Percentiles rank a stretch among this genome's conserved stretches.
phyloP scores from a whole-genome alignment of 1,140 invertebrate genomes.

The Aphis craccivora region DNA sequence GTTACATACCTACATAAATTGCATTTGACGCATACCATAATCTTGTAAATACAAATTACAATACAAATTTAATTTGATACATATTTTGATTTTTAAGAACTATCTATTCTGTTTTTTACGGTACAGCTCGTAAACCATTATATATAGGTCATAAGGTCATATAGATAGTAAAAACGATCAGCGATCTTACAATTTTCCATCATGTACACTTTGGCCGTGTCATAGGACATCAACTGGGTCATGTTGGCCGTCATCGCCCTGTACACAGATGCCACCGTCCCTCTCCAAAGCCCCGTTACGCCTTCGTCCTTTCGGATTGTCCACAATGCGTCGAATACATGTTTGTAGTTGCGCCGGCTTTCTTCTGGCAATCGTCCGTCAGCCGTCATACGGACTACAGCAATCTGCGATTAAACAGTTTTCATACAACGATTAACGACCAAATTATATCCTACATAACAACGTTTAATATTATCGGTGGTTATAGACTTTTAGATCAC shows the following conservation, averaged over 20 bases:
- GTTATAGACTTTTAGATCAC: neutral
- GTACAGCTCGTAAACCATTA: neutral
- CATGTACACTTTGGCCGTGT: conserved; percentile 82
- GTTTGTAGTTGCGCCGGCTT: conserved; percentile 90
- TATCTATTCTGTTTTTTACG: no score
- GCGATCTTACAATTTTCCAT: conserved; percentile 66
- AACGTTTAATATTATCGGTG: neutral
- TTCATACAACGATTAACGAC: neutral
- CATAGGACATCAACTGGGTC: conserved; percentile 95
- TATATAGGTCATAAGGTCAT: no score
- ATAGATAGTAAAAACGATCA: no score
- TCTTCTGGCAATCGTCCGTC: conserved; percentile 89
- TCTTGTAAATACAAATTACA: no score
- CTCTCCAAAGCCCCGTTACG: conserved; percentile 86
- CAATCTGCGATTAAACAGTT: conserved; percentile 65
- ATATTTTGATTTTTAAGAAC: no score
- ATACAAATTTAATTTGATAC: no score
- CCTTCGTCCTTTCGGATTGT: conserved; percentile 93
- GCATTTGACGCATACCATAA: no score
- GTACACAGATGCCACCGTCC: conserved; percentile 78
- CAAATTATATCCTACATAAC: neutral
- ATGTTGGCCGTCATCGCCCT: conserved; percentile 96
- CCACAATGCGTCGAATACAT: conserved; percentile 88
- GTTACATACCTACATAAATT: no score
- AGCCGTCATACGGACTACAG: conserved; percentile 94